Base-by-base conservation (phyloP, 2,888 invertebrate genomes). In the Eristalis tenax region DNA sequence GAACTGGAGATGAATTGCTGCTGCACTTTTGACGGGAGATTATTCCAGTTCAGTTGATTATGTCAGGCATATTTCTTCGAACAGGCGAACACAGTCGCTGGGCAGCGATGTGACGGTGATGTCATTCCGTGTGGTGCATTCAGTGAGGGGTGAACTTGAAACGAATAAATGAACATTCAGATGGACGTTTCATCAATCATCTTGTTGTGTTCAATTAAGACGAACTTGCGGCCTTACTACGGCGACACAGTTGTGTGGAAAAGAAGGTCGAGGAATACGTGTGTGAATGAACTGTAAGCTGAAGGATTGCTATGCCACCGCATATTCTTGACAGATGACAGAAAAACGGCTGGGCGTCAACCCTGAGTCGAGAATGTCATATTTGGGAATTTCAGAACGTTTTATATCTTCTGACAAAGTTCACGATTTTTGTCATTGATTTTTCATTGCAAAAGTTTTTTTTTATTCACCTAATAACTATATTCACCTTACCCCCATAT, bases 1-100 rank as follows among this genome's bases (percentile, higher is more conserved):
- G 81, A 85, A 81, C 85, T 85, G 77, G 76, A 71, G 43, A 71
- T 84, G 18, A 8, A 18, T 50, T 18, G 50, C 50, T 18, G 50
- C 50, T 50, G 50, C 50, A 50, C 50, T 50, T 18, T 18, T n/a
- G 18, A 50, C 50, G 38, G 38, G 13, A 13, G 38, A 38, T 38
- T 38, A 13, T 38, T 38, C 38, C 38, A 38, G 38, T 38, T 13
- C 38, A 50, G 50, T 18, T 50, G 50, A 50, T 50, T 50, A 50
- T 50, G 50, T 50, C 50, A 50, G 50, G 18, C 18, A 4, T 18
- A 18, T 50, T 50, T 18, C 18, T 50, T 50, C 18, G 50, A 50
- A 50, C 18, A 6, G 18, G 50, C 50, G 18, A 11, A 38, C 38
- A 38, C 18, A 50, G 8, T 50, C 43, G 18, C n/a, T 15, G 43